Percentiles rank a stretch among this genome's conserved stretches.
phyloP scores from a whole-genome alignment of 2,888 invertebrate species.

The Leptopilina drosophilae region DNA sequence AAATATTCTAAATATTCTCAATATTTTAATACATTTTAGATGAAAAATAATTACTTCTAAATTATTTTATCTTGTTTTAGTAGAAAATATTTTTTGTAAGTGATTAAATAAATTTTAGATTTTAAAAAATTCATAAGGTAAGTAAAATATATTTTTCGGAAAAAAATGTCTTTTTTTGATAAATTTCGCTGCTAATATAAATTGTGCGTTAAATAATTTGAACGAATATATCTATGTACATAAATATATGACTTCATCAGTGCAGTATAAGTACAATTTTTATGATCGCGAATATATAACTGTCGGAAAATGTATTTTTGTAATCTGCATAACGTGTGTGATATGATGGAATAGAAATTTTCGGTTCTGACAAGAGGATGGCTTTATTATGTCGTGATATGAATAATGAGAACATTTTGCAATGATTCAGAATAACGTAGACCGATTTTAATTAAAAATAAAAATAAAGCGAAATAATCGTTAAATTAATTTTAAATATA shows the following conservation, averaged over 20 bases:
- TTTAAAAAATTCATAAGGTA: no score
- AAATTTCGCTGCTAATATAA: neutral
- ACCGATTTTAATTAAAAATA: neutral
- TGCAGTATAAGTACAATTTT: neutral
- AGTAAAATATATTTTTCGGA: no score
- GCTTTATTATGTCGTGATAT: slow-evolving; percentile 8
- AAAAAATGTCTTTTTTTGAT: neutral
- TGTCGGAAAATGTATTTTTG: slow-evolving; percentile 11
- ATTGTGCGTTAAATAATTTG: neutral
- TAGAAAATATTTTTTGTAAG: no score
- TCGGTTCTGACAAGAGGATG: slow-evolving; percentile 21
- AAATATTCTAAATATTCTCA: no score
- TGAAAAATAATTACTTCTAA: no score
- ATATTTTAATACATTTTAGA: no score
- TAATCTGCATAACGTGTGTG: slow-evolving; percentile 17
- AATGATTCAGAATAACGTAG: neutral
- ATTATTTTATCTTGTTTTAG: no score
- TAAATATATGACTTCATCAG: slow-evolving; percentile 2
- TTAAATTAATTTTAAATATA: no score
- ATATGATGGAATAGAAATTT: slow-evolving; percentile 27
- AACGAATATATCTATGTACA: neutral
- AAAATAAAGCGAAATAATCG: neutral
- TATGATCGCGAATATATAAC: slow-evolving; percentile 14
- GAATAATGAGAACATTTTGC: neutral
- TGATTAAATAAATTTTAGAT: no score